Evolutionary conservation across 2,888 invertebrate species (phyloP).

Genomic region (Nowickia ferox): DNA sequence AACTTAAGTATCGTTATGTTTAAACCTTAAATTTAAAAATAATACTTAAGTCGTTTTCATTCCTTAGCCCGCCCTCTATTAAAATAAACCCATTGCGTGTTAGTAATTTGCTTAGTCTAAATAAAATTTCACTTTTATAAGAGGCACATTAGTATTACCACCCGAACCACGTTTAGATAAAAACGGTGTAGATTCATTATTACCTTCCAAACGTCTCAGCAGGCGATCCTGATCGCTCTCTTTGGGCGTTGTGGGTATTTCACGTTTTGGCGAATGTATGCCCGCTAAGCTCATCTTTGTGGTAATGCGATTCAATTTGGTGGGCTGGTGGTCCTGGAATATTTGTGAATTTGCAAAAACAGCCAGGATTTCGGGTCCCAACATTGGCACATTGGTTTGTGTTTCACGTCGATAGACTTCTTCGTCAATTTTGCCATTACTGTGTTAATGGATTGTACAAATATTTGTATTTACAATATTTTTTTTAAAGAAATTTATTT

Average conservation of each 20-base stretch:
- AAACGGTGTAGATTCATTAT: constrained; percentile 76
- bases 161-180: constrained; percentile 70
- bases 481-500: constrained; percentile 40
- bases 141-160: constrained; percentile 73
- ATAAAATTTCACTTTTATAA: constrained; percentile 80
- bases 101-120: constrained; percentile 73
- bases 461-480: constrained; percentile 20
- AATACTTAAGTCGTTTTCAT: constrained; percentile 51
- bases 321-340: constrained; percentile 83
- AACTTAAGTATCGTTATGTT: constrained; percentile 29
- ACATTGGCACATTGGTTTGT: constrained; percentile 82
- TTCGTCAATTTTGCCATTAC: constrained; percentile 82
- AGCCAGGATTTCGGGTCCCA: constrained; percentile 83
- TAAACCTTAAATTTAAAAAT: constrained; percentile 47
- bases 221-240: constrained; percentile 82
- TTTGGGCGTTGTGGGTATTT: constrained; percentile 79
- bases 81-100: constrained; percentile 26
- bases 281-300: constrained; percentile 80
- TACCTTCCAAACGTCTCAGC: constrained; percentile 83
- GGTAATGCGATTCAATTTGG: constrained; percentile 80
- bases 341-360: constrained; percentile 83
- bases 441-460: constrained; percentile 69
- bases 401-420: constrained; percentile 83
- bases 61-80: not conserved
- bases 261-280: constrained; percentile 80